Evolutionary conservation across 2,113 vertebrate species (phyloP).

Genomic region (Cyprinodon tularosa): DNA sequence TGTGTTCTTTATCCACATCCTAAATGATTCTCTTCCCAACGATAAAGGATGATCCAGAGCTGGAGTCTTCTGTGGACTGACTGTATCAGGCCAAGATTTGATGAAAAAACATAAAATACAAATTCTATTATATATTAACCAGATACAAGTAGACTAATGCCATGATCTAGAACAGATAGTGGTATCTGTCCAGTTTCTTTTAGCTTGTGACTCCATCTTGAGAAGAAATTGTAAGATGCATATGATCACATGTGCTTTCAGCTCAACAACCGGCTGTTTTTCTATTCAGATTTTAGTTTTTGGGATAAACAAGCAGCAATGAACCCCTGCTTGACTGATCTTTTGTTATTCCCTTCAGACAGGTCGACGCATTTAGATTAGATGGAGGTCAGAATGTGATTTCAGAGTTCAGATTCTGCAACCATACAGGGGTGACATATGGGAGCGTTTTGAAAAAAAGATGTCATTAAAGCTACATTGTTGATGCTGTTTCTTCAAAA

Average conservation of each 20-base stretch:
- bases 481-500: no score
- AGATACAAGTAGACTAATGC: no score
- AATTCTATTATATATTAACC: neutral
- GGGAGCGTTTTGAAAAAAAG: no score
- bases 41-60: conserved; percentile 18
- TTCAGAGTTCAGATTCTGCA: no score
- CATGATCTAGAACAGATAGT: no score
- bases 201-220: no score
- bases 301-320: neutral
- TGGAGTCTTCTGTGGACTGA: neutral
- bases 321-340: neutral
- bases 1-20: conserved; percentile 29
- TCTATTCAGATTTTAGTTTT: neutral
- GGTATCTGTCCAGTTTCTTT: no score
- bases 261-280: neutral
- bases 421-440: no score
- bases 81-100: neutral
- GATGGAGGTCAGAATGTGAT: neutral
- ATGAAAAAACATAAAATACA: neutral
- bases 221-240: neutral
- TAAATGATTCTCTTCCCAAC: conserved; percentile 17
- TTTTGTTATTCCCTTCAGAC: no score
- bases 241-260: no score
- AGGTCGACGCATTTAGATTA: neutral
- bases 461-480: no score